A percentile compares a stretch with the other conserved stretches of the same genome.
These are phyloP conservation scores for Nephrotoma appendiculata DNA, from an alignment of 2,888 invertebrate genomes.

Conservation along the genomic window DNA sequence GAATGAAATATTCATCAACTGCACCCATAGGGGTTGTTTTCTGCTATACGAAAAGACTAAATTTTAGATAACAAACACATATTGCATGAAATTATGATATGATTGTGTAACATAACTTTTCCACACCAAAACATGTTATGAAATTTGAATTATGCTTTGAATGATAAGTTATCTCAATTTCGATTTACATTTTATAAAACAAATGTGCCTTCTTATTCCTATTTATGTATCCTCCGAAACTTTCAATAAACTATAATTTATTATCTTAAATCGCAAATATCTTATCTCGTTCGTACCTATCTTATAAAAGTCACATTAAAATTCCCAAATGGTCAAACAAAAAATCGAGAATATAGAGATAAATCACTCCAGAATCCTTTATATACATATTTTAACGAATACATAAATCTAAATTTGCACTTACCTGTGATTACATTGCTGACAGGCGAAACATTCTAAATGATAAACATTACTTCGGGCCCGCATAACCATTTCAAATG, in stretches of 20 bases:
- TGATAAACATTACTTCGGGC: constrained; percentile 95
- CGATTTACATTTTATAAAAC: neutral
- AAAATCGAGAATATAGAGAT: neutral
- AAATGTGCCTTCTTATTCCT: neutral
- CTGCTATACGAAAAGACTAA: neutral
- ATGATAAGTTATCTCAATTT: constrained; percentile 1
- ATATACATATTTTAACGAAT: neutral
- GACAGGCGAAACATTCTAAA: constrained; percentile 95
- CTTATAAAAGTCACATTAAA: neutral
- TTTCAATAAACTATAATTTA: neutral
- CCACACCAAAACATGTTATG: neutral
- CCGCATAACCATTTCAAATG: constrained; percentile 98
- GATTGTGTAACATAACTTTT: neutral
- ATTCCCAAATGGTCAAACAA: neutral
- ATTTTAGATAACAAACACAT: neutral
- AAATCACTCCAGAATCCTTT: neutral
- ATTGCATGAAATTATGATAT: neutral
- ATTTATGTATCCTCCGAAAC: neutral
- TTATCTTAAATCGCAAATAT: neutral
- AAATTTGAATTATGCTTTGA: constrained; percentile 2
- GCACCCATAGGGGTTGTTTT: constrained; percentile 3
- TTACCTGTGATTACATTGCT: constrained; percentile 96
- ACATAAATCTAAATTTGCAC: constrained; percentile 15
- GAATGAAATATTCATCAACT: constrained; percentile 3
- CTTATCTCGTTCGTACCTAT: neutral